Evolutionary conservation across 1,140 invertebrate species (phyloP).

Genomic region (Heliconius himera): DNA sequence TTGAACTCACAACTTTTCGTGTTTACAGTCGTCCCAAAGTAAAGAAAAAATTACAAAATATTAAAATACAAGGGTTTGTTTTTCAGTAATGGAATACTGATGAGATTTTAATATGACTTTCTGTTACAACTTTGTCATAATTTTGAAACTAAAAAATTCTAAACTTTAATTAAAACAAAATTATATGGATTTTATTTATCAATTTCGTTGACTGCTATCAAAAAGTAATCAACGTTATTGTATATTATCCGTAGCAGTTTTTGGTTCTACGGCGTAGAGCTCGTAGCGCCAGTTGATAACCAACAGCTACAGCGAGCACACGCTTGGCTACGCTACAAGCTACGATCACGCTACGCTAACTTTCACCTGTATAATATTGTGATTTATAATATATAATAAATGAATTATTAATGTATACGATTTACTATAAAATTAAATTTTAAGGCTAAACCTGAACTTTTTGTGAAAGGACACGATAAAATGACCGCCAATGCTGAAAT

Average conservation of each 20-base stretch:
- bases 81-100: constrained; percentile 1
- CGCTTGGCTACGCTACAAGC: constrained; percentile 40
- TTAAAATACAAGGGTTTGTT: not conserved
- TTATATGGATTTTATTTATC: constrained; percentile 5
- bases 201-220: constrained; percentile 9
- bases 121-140: not conserved
- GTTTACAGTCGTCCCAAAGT: too few species aligned
- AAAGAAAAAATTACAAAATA: not conserved
- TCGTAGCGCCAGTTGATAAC: constrained; percentile 67
- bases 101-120: constrained; percentile 6
- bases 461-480: not conserved
- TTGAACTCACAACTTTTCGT: too few species aligned
- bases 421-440: not conserved
- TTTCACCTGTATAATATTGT: not conserved
- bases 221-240: constrained; percentile 23
- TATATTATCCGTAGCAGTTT: constrained; percentile 15
- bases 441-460: not conserved
- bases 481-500: not conserved
- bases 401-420: not conserved
- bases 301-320: constrained; percentile 52
- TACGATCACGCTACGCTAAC: constrained; percentile 5
- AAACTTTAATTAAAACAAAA: not conserved
- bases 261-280: constrained; percentile 53
- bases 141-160: not conserved
- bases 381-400: not conserved